These are phyloP conservation scores for Myrmophylax atrothorax DNA, from an alignment of 2,113 vertebrate species.

Conservation along the genomic window DNA sequence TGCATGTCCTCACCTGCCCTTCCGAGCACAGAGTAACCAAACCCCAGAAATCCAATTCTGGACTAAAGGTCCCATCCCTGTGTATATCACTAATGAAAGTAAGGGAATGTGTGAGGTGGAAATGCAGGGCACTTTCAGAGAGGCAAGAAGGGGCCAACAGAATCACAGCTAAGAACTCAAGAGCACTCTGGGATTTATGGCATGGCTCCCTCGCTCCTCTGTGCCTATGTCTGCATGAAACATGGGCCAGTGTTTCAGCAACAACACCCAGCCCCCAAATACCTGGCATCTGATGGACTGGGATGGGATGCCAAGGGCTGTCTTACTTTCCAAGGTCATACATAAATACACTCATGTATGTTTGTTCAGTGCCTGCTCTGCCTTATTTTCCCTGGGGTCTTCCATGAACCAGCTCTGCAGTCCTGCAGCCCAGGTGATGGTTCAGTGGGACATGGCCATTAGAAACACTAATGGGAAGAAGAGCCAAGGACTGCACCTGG, in stretches of 20 bases:
- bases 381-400: neutral
- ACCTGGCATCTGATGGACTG: neutral
- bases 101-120: neutral
- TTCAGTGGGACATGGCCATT: neutral
- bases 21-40: neutral
- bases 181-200: neutral
- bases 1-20: neutral
- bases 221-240: neutral
- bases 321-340: constrained; percentile 24
- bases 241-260: accelerated
- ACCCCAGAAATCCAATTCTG: neutral
- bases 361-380: neutral
- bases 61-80: neutral
- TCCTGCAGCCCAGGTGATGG: neutral
- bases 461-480: neutral
- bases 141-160: neutral
- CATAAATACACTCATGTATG: neutral
- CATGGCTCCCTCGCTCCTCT: neutral
- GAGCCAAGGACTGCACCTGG: neutral
- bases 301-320: neutral
- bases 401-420: neutral
- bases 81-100: neutral
- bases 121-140: neutral
- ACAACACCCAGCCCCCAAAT: neutral
- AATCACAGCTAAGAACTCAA: neutral